Conservation (phyloP, 2,888 invertebrate species). For the Microctonus hyperodae region DNA sequence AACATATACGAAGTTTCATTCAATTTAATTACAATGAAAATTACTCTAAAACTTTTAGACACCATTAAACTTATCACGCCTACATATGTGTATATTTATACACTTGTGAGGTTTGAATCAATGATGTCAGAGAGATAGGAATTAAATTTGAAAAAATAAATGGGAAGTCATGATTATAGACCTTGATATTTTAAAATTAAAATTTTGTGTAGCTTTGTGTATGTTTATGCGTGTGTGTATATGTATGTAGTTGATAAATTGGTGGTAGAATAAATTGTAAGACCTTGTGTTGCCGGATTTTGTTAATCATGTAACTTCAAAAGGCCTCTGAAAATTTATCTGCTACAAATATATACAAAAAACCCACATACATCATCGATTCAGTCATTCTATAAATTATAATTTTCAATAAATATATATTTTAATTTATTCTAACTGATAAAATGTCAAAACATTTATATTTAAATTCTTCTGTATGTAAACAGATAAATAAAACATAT, state of each 20-base stretch:
- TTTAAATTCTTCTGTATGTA: background rate
- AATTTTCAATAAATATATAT: background rate
- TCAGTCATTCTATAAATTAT: background rate
- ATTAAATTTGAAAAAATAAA: background rate
- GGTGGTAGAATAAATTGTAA: too few relatives aligned
- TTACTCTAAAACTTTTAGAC: background rate
- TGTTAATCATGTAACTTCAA: background rate
- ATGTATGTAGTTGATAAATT: too few relatives aligned
- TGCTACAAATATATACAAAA: slow-evolving; percentile 1
- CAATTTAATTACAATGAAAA: background rate
- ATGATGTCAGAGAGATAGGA: slow-evolving; percentile 9
- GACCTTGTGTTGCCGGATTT: background rate
- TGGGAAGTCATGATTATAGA: background rate
- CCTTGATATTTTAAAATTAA: slow-evolving; percentile 7
- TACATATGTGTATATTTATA: background rate
- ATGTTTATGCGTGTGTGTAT: too few relatives aligned
- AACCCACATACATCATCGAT: background rate
- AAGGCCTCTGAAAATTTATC: background rate
- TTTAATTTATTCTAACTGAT: background rate
- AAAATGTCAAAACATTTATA: background rate
- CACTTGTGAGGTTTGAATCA: background rate
- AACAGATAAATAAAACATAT: too few relatives aligned
- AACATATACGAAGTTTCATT: background rate
- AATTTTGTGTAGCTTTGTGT: background rate
- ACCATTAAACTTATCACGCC: too few relatives aligned